phyloP scores from a whole-genome alignment of 2,113 vertebrate species.

The Anolis carolinensis region DNA sequence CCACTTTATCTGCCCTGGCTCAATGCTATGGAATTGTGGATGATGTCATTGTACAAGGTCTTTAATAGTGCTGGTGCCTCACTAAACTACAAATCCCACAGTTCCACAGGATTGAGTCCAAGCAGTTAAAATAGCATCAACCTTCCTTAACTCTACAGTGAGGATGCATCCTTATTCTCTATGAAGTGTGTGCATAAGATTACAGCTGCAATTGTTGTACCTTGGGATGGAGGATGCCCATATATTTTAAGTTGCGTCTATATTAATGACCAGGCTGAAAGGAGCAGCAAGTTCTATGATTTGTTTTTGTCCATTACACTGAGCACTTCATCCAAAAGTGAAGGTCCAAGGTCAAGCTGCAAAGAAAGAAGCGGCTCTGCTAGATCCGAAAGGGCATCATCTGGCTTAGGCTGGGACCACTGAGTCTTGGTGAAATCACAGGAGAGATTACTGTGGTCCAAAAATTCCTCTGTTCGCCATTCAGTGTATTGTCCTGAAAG shows the following conservation, averaged over 20 bases:
- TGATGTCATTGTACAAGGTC: no score
- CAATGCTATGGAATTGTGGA: no score
- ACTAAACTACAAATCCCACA: no score
- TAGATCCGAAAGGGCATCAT: slow-evolving; percentile 88
- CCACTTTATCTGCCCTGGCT: no score
- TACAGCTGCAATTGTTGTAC: not conserved
- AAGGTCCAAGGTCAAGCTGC: slow-evolving; percentile 95
- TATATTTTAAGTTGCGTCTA: slow-evolving; percentile 58
- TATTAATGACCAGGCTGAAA: slow-evolving; percentile 47
- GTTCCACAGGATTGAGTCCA: no score
- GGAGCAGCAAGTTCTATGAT: slow-evolving; percentile 60
- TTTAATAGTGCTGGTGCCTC: no score
- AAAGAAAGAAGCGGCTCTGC: slow-evolving; percentile 91
- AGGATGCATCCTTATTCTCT: not conserved
- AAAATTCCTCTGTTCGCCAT: slow-evolving; percentile 87
- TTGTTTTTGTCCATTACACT: slow-evolving; percentile 96
- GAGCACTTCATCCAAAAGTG: slow-evolving; percentile 96
- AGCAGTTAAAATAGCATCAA: no score
- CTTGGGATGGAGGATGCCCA: slow-evolving; percentile 18
- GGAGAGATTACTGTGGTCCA: slow-evolving; percentile 82
- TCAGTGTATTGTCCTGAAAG: slow-evolving; percentile 83
- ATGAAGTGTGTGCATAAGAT: not conserved
- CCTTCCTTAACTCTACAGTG: no score
- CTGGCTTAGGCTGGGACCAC: slow-evolving; percentile 84
- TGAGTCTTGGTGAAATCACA: slow-evolving; percentile 84